phyloP scores from a whole-genome alignment of 2,797 vertebrate genomes.

The Coregonus suidteri region DNA sequence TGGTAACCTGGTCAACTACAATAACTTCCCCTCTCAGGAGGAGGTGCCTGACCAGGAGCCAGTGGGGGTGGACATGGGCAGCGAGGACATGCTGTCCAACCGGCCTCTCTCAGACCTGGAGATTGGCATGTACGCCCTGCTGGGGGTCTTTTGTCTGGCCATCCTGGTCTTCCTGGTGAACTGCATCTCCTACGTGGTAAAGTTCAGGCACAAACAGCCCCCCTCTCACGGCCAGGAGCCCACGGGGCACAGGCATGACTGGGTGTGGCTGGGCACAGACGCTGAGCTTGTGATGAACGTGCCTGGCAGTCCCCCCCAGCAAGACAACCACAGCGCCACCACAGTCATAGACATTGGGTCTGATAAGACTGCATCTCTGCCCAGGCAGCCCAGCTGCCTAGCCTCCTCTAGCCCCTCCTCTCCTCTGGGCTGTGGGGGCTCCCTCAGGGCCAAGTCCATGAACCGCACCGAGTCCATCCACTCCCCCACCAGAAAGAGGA shows the following conservation, averaged over 20 bases:
- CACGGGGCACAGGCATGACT: constrained; percentile 87
- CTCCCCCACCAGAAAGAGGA: constrained; percentile 93
- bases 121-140: constrained; percentile 92
- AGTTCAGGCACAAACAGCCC: constrained; percentile 85
- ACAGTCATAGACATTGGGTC: constrained; percentile 84
- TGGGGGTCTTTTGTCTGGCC: constrained; percentile 93
- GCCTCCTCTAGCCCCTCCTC: constrained; percentile 66
- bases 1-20: constrained; percentile 79
- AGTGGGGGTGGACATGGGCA: constrained; percentile 56
- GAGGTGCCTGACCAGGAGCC: constrained; percentile 67
- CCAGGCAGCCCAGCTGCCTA: constrained; percentile 71
- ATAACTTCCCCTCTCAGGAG: constrained; percentile 81
- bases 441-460: constrained; percentile 62
- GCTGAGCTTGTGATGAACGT: constrained; percentile 87
- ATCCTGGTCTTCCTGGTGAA: constrained; percentile 94
- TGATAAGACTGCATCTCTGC: constrained; percentile 81
- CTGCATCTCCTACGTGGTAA: constrained; percentile 86
- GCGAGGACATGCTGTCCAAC: constrained; percentile 68
- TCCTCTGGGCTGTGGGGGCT: constrained; percentile 68
- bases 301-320: constrained; percentile 77
- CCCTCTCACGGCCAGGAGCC: constrained; percentile 84
- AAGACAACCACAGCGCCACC: constrained; percentile 75
- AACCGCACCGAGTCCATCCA: constrained; percentile 76
- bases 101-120: constrained; percentile 89
- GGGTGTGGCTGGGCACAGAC: constrained; percentile 90